These are phyloP conservation scores for Orchesella cincta DNA, from an alignment of 1,140 invertebrate species.

Conservation along the genomic window DNA sequence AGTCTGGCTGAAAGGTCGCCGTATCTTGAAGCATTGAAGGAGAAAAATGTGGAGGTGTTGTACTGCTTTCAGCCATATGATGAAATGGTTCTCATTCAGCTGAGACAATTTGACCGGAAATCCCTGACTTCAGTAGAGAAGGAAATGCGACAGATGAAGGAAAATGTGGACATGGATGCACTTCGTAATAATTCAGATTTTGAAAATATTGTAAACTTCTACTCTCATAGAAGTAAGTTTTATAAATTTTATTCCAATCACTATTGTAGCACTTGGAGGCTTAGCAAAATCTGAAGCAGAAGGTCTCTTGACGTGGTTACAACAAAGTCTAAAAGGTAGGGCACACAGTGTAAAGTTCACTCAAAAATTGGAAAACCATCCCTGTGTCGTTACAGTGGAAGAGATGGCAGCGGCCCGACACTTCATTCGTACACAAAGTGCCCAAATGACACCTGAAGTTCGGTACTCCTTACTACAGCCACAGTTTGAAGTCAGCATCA, in stretches of 20 bases:
- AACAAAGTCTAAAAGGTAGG: constrained; percentile 72
- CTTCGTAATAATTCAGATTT: constrained; percentile 53
- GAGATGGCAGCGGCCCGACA: constrained; percentile 95
- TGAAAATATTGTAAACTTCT: constrained; percentile 5
- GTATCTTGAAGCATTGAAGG: constrained; percentile 89
- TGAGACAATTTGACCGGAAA: constrained; percentile 78
- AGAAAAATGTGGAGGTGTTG: constrained; percentile 84
- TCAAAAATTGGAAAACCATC: constrained; percentile 80
- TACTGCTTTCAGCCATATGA: constrained; percentile 96
- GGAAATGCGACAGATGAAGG: constrained; percentile 78
- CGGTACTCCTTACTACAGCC: constrained; percentile 84
- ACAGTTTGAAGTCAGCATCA: constrained; percentile 89
- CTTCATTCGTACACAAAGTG: constrained; percentile 85
- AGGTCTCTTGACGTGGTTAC: constrained; percentile 75
- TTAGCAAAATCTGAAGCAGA: constrained; percentile 73
- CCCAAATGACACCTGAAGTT: constrained; percentile 80
- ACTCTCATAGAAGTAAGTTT: neutral
- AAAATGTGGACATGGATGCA: constrained; percentile 63
- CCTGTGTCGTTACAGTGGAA: constrained; percentile 89
- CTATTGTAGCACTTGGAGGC: constrained; percentile 64
- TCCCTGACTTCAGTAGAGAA: constrained; percentile 88
- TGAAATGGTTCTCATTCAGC: constrained; percentile 88
- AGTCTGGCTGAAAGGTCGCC: constrained; percentile 87
- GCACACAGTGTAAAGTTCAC: constrained; percentile 81
- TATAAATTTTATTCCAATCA: constrained; percentile 9